phyloP scores from a whole-genome alignment of 2,888 invertebrate genomes.

The Exephanes ischioxanthus region DNA sequence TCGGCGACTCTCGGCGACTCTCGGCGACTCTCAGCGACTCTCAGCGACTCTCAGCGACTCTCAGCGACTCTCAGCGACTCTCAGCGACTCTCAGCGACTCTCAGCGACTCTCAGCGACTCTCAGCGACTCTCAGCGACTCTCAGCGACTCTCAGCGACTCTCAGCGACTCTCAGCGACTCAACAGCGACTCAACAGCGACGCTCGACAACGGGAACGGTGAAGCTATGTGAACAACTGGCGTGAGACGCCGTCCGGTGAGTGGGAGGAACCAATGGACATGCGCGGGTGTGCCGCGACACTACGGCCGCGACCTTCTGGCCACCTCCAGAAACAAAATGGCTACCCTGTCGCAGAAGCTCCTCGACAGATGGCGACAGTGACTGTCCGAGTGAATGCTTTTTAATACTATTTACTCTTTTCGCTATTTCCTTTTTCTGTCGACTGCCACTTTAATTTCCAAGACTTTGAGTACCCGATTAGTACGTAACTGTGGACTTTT shows the following conservation, averaged over 20 bases:
- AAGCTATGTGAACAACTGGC: conserved; percentile 72
- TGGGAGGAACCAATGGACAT: conserved; percentile 86
- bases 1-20: conserved; percentile 22
- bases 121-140: too few relatives aligned
- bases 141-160: too few relatives aligned
- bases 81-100: too few relatives aligned
- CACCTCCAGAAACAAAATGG: conserved; percentile 88
- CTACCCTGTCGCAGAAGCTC: conserved; percentile 83
- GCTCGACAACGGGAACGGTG: conserved; percentile 63
- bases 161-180: conserved; percentile 68
- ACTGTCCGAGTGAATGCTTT: conserved; percentile 7
- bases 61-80: conserved; percentile 44
- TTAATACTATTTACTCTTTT: background rate
- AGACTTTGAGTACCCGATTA: background rate
- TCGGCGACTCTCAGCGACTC: conserved; percentile 67
- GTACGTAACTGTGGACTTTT: background rate
- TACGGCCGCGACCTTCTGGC: conserved; percentile 85
- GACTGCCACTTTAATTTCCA: background rate
- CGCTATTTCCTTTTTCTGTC: conserved; percentile 13
- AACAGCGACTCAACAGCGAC: conserved; percentile 64
- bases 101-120: conserved; percentile 65
- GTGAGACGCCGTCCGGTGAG: conserved; percentile 74
- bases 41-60: conserved; percentile 57
- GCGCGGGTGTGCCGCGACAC: conserved; percentile 86
- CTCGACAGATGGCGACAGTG: conserved; percentile 85